Evolutionary conservation across 2,888 invertebrate species (phyloP).

Genomic region (Sclerodermus sp.): DNA sequence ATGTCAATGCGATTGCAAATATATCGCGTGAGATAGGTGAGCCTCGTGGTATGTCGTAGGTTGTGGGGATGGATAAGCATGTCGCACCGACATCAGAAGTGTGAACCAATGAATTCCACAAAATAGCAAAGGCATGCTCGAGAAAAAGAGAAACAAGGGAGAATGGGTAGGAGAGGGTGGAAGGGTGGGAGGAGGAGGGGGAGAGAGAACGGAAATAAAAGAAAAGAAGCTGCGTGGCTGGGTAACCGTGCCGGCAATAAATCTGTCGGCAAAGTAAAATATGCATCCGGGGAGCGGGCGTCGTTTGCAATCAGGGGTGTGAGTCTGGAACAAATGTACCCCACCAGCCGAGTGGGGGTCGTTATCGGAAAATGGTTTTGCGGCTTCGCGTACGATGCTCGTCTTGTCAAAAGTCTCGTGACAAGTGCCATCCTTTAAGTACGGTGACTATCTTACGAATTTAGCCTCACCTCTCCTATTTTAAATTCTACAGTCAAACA

Average conservation of each 20-base stretch:
- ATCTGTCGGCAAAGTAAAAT: conserved; percentile 50
- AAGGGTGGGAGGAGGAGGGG: too few relatives aligned
- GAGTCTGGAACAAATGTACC: conserved; percentile 47
- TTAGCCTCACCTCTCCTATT: too few relatives aligned
- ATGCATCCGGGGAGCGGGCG: conserved; percentile 39
- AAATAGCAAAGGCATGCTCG: conserved; percentile 4
- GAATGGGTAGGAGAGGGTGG: not conserved
- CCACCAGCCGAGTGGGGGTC: conserved; percentile 32
- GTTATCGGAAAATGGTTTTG: conserved; percentile 52
- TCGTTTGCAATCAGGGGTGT: conserved; percentile 44
- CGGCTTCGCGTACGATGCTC: conserved; percentile 25
- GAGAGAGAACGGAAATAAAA: conserved; percentile 24
- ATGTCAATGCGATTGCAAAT: too few relatives aligned
- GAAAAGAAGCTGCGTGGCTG: conserved; percentile 38
- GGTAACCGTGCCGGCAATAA: conserved; percentile 45
- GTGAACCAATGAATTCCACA: not conserved
- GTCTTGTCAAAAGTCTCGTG: too few relatives aligned
- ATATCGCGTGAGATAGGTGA: too few relatives aligned
- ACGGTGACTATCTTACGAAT: too few relatives aligned
- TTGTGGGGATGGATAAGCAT: too few relatives aligned
- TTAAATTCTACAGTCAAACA: too few relatives aligned
- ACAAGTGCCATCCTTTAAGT: too few relatives aligned
- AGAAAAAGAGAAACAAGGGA: conserved; percentile 10
- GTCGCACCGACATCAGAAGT: too few relatives aligned
- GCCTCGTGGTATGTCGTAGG: too few relatives aligned